Percentiles rank a stretch among this genome's conserved stretches.
phyloP scores from a whole-genome alignment of 2,113 vertebrate species.

The Bubalus kerabau region DNA sequence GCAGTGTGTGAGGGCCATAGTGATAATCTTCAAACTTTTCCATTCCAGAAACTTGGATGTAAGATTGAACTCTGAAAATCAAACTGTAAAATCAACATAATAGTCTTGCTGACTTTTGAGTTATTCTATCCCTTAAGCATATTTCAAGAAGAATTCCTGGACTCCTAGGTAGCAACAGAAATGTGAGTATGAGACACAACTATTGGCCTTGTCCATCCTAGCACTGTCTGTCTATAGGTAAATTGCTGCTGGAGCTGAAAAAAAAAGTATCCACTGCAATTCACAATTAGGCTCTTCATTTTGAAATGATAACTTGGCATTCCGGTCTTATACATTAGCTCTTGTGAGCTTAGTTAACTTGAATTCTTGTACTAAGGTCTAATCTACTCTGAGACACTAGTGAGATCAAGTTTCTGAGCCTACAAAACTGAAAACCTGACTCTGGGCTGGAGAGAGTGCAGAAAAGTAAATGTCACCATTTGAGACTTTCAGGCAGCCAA shows the following conservation, averaged over 20 bases:
- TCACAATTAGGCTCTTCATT: not conserved
- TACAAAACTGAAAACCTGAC: slow-evolving; percentile 27
- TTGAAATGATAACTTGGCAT: slow-evolving; percentile 24
- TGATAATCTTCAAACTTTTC: slow-evolving; percentile 11
- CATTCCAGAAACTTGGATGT: not conserved
- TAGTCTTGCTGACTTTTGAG: slow-evolving; percentile 1
- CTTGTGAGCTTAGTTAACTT: not conserved
- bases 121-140: not conserved
- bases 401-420: slow-evolving; percentile 8
- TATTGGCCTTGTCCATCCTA: not conserved
- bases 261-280: not conserved
- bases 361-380: not conserved
- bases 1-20: not conserved
- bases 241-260: not conserved
- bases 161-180: not conserved
- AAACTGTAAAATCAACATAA: not conserved
- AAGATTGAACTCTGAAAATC: not conserved
- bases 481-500: not conserved
- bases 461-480: slow-evolving; percentile 9
- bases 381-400: slow-evolving; percentile 13
- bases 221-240: not conserved
- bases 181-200: not conserved
- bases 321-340: not conserved
- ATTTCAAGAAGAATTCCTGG: not conserved
- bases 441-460: not conserved